Evolutionary conservation across 2,113 vertebrate species (phyloP), one percentile per base, ranked within the genome.

Genomic region (Thamnaconus septentrionalis): DNA sequence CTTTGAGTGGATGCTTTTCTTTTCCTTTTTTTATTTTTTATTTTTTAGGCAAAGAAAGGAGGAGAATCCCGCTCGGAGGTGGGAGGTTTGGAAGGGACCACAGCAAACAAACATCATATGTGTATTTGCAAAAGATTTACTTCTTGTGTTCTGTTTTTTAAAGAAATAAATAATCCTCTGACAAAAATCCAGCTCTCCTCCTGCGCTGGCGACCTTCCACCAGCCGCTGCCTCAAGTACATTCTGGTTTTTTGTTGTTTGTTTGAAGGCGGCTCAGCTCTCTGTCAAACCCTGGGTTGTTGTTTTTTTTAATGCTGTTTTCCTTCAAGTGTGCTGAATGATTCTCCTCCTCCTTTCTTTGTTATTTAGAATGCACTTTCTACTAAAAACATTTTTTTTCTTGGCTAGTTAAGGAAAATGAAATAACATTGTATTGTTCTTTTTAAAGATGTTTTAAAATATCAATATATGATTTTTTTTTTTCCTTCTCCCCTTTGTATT

Each of bases 281-380:
- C 18, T 31, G 18, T 31, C 18, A 1, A 31, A 31, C 18, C 18
- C 18, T 31, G 18, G 18, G 18, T 47, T 41, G 54, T 61, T 58
- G 11, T 8, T 8, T 71, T 50, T 54, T 8, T 56, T 61, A 12
- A 47, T 66, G 7, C 7, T 49, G 52, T 56, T 66, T 53, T 10
- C 66, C 50, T 68, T 64, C 79, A 50, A 59, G 51, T 79, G 73
- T 72, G 70, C 78, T 56, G 48, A 74, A 76, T 60, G 84, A 81
- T 85, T 83, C 83, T 90, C 78, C 90, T 90, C 78, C 90, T 88
- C 89, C 89, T 87, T 88, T 88, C 84, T 87, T 90, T 85, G 88
- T 89, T 84, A 73, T 90, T 90, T 90, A 91, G 91, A 94, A 94
- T 93, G 93, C 93, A 94, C 93, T 94, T 94, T 94, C 91, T 87